Conservation (phyloP, 2,888 invertebrate species). For the Xanthia icteritia region DNA sequence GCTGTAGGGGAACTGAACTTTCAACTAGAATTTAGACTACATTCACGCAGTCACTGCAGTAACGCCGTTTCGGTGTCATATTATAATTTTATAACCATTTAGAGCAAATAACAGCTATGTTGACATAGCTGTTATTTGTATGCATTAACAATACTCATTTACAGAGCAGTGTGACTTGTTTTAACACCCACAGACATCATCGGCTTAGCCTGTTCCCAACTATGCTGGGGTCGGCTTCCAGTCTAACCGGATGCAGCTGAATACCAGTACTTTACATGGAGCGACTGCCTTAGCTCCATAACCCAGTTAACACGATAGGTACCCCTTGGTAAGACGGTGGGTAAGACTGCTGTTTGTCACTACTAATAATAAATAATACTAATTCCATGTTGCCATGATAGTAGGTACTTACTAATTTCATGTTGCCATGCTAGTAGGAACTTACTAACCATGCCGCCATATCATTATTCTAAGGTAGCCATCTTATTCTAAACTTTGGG, state of each 20-base stretch:
- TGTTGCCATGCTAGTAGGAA: too few relatives aligned
- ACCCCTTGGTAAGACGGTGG: background rate
- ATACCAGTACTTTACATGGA: background rate
- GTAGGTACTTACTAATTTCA: too few relatives aligned
- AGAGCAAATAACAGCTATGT: background rate
- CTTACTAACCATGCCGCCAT: too few relatives aligned
- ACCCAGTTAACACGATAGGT: background rate
- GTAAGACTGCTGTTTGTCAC: background rate
- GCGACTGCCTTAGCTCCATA: background rate
- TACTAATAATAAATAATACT: too few relatives aligned
- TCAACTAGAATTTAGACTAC: background rate
- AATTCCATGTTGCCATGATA: too few relatives aligned
- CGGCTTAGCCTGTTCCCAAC: background rate
- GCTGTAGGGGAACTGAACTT: too few relatives aligned
- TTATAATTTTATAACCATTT: background rate
- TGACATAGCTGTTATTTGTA: background rate
- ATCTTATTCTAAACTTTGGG: too few relatives aligned
- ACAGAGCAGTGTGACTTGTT: background rate
- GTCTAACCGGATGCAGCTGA: background rate
- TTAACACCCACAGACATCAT: background rate
- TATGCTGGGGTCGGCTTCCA: background rate
- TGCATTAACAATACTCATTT: background rate
- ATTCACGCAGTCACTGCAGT: background rate
- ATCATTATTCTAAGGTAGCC: too few relatives aligned
- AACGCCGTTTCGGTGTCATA: too few relatives aligned